These are phyloP conservation scores for Akabosia matsudoensis DNA, from an alignment of 1,140 invertebrate species.

Conservation along the genomic window DNA sequence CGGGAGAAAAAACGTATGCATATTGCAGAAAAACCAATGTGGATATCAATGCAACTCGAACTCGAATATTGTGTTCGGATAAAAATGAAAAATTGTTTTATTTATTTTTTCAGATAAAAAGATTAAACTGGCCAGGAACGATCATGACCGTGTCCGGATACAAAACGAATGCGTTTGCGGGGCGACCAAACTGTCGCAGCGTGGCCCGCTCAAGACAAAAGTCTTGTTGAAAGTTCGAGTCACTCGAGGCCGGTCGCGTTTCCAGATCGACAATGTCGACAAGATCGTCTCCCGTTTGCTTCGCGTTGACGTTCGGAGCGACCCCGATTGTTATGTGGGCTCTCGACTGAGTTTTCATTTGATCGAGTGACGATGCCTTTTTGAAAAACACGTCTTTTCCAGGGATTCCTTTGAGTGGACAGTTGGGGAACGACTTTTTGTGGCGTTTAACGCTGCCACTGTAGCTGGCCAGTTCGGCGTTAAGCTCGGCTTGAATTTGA, in stretches of 20 bases:
- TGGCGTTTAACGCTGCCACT: background rate
- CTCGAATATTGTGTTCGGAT: too few relatives aligned
- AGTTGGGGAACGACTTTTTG: background rate
- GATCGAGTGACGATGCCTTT: background rate
- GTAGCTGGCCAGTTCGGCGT: background rate
- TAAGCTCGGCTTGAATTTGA: background rate
- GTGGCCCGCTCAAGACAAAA: constrained; percentile 26
- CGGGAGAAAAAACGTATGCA: too few relatives aligned
- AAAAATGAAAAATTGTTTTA: too few relatives aligned
- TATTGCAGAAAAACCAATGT: too few relatives aligned
- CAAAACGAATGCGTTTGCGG: constrained; percentile 34
- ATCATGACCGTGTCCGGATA: constrained; percentile 24
- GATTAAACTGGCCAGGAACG: background rate
- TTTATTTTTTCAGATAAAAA: background rate
- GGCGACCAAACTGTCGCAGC: constrained; percentile 37
- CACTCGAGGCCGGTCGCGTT: background rate
- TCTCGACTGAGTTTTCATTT: constrained; percentile 9
- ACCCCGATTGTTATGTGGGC: constrained; percentile 43
- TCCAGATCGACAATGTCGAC: constrained; percentile 40
- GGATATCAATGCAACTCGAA: too few relatives aligned
- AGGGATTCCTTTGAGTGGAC: background rate
- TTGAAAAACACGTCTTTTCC: background rate
- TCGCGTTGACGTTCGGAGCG: constrained; percentile 29
- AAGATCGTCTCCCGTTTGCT: constrained; percentile 41
- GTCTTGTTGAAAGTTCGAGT: constrained; percentile 26